Conservation (phyloP, 1,140 invertebrate genomes). For the Aphelenchoides avenae region DNA sequence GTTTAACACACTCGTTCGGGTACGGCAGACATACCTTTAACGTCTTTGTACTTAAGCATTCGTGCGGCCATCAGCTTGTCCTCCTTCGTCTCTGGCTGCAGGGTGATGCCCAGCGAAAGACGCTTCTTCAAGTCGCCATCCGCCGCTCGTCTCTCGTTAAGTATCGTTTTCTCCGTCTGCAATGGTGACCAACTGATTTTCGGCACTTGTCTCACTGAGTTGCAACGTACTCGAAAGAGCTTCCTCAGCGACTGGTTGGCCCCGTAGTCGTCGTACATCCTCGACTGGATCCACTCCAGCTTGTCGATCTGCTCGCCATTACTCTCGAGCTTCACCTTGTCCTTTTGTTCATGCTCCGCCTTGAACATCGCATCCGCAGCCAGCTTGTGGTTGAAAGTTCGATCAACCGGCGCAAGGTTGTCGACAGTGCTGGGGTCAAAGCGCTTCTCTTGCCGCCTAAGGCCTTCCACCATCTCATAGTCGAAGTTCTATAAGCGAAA, state of each 20-base stretch:
- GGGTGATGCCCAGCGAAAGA: constrained; percentile 35
- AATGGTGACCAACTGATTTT: no score
- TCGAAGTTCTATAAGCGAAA: constrained; percentile 76
- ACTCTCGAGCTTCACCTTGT: constrained; percentile 43
- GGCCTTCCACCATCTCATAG: constrained; percentile 89
- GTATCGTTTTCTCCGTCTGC: constrained; percentile 48
- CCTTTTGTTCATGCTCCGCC: constrained; percentile 47
- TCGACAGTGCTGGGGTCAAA: constrained; percentile 96
- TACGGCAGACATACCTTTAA: constrained; percentile 34
- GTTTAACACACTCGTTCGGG: no score
- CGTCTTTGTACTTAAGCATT: constrained; percentile 35
- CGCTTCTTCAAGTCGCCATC: constrained; percentile 41
- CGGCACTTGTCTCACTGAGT: no score
- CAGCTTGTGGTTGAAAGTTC: constrained; percentile 47
- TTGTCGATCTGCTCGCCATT: constrained; percentile 46
- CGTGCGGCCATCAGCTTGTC: constrained; percentile 45
- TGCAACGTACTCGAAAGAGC: constrained; percentile 44
- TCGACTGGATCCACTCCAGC: constrained; percentile 51
- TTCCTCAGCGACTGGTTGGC: constrained; percentile 47
- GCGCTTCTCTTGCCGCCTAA: constrained; percentile 87
- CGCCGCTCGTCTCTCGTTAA: constrained; percentile 37
- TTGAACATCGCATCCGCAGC: constrained; percentile 57
- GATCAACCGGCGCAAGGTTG: constrained; percentile 66
- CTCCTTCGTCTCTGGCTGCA: constrained; percentile 50
- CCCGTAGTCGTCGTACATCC: constrained; percentile 53